These are phyloP conservation scores for Xenopus tropicalis DNA, from an alignment of 2,113 vertebrate genomes.

Conservation along the genomic window UCB_Xtro_10.0 CM004450.2:64511501-64512000, in stretches of 20 bases:
- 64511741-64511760: too few species aligned
- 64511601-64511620: not conserved
- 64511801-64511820: too few species aligned
- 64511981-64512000: not conserved
- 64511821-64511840: too few species aligned
- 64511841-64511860: not conserved
- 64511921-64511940: not conserved
- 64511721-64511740: not conserved
- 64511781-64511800: too few species aligned
- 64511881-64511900: not conserved
- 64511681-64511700: not conserved
- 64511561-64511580: not conserved
- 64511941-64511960: not conserved
- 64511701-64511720: not conserved
- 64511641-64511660: not conserved
- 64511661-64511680: not conserved
- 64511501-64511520: not conserved
- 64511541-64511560: conserved; percentile 10
- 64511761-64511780: too few species aligned
- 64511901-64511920: not conserved
- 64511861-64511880: not conserved
- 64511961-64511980: conserved; percentile 26
- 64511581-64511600: not conserved
- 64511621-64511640: not conserved
- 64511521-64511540: conserved; percentile 1